These are phyloP conservation scores for Lissonota sp. DNA, from an alignment of 2,888 invertebrate genomes.

Conservation along the genomic window DNA sequence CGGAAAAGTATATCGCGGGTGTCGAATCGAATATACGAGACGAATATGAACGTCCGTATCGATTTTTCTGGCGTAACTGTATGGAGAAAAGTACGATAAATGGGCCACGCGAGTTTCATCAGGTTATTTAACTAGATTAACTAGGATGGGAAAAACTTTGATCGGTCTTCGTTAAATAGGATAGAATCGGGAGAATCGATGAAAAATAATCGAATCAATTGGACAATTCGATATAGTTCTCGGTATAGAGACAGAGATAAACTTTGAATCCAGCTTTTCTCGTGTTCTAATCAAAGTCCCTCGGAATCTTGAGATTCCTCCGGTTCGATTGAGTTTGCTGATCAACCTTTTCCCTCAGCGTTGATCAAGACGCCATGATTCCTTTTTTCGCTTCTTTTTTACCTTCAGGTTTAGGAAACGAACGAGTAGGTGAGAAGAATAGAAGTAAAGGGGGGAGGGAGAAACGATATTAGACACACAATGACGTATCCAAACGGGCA, in stretches of 20 bases:
- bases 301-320: too few relatives aligned
- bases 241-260: background rate
- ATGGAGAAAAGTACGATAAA: conserved; percentile 66
- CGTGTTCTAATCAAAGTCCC: too few relatives aligned
- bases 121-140: too few relatives aligned
- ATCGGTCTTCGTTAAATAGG: background rate
- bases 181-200: too few relatives aligned
- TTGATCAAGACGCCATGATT: background rate
- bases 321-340: background rate
- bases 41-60: too few relatives aligned
- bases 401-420: background rate
- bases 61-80: conserved; percentile 45
- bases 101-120: background rate
- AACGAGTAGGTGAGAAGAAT: background rate
- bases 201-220: too few relatives aligned
- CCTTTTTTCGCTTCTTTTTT: conserved; percentile 10
- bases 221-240: background rate
- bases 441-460: background rate
- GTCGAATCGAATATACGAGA: conserved; percentile 41
- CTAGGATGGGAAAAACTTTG: too few relatives aligned
- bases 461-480: conserved; percentile 25
- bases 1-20: background rate
- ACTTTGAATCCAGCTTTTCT: background rate
- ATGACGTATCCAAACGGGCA: background rate
- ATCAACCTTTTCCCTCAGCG: background rate